A percentile compares a stretch with the other conserved stretches of the same genome.
These are phyloP conservation scores for Diadema setosum DNA, from an alignment of 35 echinoderm and acorn worm species.

Conservation along the genomic window DNA sequence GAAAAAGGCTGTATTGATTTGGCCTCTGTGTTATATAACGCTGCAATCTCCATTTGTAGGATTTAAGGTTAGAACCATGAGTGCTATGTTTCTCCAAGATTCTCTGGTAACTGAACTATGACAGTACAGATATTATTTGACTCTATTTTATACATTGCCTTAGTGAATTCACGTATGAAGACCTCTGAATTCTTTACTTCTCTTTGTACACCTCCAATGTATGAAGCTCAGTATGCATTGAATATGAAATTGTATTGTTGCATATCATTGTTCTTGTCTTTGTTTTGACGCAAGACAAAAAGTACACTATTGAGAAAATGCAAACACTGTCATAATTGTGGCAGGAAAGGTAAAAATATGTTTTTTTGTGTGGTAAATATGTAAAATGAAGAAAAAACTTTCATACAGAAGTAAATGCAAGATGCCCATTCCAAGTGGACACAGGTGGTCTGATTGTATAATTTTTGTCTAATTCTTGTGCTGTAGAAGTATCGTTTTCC, in stretches of 20 bases:
- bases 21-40: no score
- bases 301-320: neutral
- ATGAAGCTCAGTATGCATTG: neutral
- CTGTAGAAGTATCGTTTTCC: no score
- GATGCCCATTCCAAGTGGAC: neutral
- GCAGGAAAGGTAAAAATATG: neutral
- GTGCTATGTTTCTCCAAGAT: no score
- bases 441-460: neutral
- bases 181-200: neutral
- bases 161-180: neutral
- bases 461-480: no score
- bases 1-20: no score
- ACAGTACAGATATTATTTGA: neutral
- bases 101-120: no score
- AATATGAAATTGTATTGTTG: neutral
- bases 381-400: conserved; percentile 2
- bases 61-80: no score
- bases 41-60: no score
- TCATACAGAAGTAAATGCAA: conserved; percentile 7
- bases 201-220: neutral
- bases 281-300: neutral
- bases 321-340: neutral
- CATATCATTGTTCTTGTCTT: neutral
- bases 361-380: conserved; percentile 4
- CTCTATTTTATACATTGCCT: neutral